A percentile compares a stretch with the other conserved stretches of the same genome.
phyloP scores from a whole-genome alignment of 2,797 vertebrate species.

The Premnoplex brunnescens region DNA sequence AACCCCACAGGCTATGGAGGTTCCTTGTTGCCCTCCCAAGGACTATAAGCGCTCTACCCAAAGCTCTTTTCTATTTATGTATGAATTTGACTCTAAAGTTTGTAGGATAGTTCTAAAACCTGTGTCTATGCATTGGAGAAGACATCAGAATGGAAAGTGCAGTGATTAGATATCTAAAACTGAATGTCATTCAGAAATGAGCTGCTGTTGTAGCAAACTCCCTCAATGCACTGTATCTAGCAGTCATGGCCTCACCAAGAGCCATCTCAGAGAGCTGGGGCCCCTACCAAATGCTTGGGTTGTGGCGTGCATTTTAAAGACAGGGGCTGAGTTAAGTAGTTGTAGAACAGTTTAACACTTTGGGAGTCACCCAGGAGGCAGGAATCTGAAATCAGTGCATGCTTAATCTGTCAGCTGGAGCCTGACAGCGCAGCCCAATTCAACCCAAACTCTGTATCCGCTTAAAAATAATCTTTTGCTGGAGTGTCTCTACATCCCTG shows the following conservation, averaged over 20 bases:
- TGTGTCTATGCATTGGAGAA: not conserved
- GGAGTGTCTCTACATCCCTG: not conserved
- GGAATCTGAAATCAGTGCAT: not conserved
- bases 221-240: not conserved
- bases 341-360: not conserved
- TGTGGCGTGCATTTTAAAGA: not conserved
- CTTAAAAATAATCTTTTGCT: not conserved
- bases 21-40: not conserved
- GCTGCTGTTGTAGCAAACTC: not conserved
- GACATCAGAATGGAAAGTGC: not conserved
- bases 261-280: not conserved
- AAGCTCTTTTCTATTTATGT: not conserved
- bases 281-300: not conserved
- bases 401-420: not conserved
- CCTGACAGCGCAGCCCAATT: not conserved
- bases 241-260: not conserved
- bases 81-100: rapidly evolving
- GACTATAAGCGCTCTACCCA: not conserved
- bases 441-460: not conserved
- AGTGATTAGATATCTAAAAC: not conserved
- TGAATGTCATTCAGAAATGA: not conserved
- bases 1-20: not conserved
- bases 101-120: not conserved
- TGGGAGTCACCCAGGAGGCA: not conserved
- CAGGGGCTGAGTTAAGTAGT: not conserved